These are phyloP conservation scores for Tenthredo notha DNA, from an alignment of 2,888 invertebrate species.

Conservation along the genomic window DNA sequence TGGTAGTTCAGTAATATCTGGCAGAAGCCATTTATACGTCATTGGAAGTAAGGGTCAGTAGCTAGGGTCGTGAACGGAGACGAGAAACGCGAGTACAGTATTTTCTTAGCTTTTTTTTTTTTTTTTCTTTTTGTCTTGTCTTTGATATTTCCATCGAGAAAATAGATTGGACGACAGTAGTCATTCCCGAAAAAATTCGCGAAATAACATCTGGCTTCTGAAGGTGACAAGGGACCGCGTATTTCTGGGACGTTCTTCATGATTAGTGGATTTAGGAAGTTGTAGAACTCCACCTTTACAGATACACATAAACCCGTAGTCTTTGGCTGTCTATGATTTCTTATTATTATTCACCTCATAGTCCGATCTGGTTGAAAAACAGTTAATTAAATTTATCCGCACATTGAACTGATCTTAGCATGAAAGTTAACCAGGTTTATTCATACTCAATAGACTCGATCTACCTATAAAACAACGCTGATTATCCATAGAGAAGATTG, in stretches of 20 bases:
- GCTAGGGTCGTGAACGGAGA: slow-evolving; percentile 2
- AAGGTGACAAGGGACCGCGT: slow-evolving; percentile 4
- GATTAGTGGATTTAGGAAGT: slow-evolving; percentile 31
- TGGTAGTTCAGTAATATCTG: slow-evolving; percentile 29
- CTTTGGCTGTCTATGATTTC: slow-evolving; percentile 18
- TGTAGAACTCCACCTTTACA: background rate
- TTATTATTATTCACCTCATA: background rate
- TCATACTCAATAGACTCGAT: background rate
- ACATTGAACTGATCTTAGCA: background rate
- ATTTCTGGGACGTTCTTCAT: background rate
- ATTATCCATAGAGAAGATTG: slow-evolving; percentile 39
- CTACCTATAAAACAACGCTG: slow-evolving; percentile 14
- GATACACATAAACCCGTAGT: background rate
- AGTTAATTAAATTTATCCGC: slow-evolving; percentile 25
- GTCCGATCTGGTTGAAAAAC: slow-evolving; percentile 15
- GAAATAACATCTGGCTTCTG: background rate
- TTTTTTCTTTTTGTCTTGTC: no score
- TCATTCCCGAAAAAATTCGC: background rate
- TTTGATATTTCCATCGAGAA: slow-evolving; percentile 8
- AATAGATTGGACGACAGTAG: slow-evolving; percentile 14
- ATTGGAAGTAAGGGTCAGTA: slow-evolving; percentile 25
- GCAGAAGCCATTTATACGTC: slow-evolving; percentile 36
- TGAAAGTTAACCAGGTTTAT: slow-evolving; percentile 16
- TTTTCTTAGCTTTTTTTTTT: background rate
- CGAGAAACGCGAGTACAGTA: background rate